Evolutionary conservation across 2,113 vertebrate species (phyloP), one percentile per base, ranked within the genome.

Genomic region (Sinocyclocheilus maitianheensis): DNA sequence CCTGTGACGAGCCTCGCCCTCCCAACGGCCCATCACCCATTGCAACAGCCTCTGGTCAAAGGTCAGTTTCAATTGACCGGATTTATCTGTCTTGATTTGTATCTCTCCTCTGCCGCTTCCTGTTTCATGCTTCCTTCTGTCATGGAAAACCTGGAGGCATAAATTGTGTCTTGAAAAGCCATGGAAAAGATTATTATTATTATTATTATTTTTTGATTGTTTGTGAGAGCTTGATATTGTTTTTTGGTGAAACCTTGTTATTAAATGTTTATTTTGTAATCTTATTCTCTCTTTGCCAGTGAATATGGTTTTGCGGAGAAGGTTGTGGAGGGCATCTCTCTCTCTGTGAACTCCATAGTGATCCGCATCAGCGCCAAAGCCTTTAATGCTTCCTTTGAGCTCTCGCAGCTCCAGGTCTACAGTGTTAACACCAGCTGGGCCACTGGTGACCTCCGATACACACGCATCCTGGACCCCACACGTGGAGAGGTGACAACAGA

Each of bases 221-320:
- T 11, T 69, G 2, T 69, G 14, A 37, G 16, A 18, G 67, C 67
- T 69, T 20, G 30, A 71, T 69, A 69, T 69, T 4, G 34, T 71
- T 69, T 71, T 71, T 71, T 37, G 30, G 30, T 18, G 9, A 46
- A 46, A 46, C 1, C 9, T 46, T 46, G 46, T 11, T 69, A 69
- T 69, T 34, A 18, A 7, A 16, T 69, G 30, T 71, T 71, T 71
- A 37, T 69, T 46, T 30, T 69, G 37, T 48, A n/a, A 37, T 71
- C 53, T 40, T 43, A 34, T 48, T 37, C 46, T 72, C 37, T 65
- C 10, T 81, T 10, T 1, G 60, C 13, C 92, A 99, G 98, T 93
- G 98, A 99, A 91, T 99, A 99, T 85, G 96, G 98, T 91, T 99
- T 99, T 95, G 98, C 98, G 81, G 98, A 99, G 94, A 99, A 98